Evolutionary conservation across 2,888 invertebrate genomes (phyloP), one percentile per base, ranked within the genome.

Genomic region (Aplocera efformata): DNA sequence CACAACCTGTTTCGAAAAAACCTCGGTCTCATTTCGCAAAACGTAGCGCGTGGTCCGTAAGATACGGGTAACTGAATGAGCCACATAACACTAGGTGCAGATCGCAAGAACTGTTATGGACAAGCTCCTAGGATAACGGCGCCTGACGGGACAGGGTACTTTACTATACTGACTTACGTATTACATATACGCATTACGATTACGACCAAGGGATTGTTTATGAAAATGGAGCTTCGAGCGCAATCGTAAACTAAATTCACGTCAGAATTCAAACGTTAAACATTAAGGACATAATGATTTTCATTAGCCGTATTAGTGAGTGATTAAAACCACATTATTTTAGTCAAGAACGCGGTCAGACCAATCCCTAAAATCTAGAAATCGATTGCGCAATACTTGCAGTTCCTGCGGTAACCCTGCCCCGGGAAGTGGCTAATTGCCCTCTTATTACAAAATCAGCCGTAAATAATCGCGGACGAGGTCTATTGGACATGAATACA

Each of bases 91-190:
- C 49, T 50, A 52, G 45, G 46, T 54, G 53, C 53, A 35, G 57
- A 58, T 60, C 46, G 53, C 39, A 50, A 64, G 56, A 63, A 73
- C 75, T 67, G 74, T 72, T 74, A 71, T 56, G 57, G 44, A 45
- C 38, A 47, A 37, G 54, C 36, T 53, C 52, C 56, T 63, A 61
- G 69, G 67, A 69, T 74, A 74, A 72, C 75, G 74, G 72, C 56
- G 42, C 53, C 48, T 46, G 41, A 37, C 32, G 37, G 42, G 40
- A 44, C 52, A 42, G 35, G 48, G 43, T 34, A 41, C 32, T 46
- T 40, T 32, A 42, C 45, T 43, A 35, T 25, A 23, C 30, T 31
- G 34, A 22, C 11, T 30, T 30, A 30, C 30, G 7, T 17, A 29
- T 17, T n/a, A n/a, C n/a, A n/a, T n/a, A n/a, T 13, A n/a, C 4